phyloP scores from a whole-genome alignment of 2,888 invertebrate species.

The Spialia ferax region DNA sequence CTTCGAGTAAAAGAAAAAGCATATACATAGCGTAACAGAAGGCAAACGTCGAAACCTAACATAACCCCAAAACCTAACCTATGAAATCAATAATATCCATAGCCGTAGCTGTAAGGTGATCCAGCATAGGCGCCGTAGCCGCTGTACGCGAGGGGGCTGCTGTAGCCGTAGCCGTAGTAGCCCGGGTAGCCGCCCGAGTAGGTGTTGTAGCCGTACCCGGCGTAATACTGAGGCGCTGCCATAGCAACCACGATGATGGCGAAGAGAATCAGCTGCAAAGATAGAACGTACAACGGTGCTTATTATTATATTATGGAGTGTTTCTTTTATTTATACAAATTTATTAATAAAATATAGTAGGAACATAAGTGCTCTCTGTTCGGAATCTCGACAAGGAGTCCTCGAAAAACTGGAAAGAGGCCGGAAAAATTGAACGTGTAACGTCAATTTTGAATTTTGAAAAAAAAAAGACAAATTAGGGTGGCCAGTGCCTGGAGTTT shows the following conservation, averaged over 20 bases:
- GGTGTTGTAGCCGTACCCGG: slow-evolving; percentile 65
- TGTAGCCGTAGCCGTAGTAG: slow-evolving; percentile 72
- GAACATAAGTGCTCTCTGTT: too few relatives aligned
- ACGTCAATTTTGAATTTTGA: too few relatives aligned
- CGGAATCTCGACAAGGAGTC: too few relatives aligned
- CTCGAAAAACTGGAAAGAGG: too few relatives aligned
- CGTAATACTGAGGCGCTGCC: slow-evolving; percentile 77
- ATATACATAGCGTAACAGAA: neutral
- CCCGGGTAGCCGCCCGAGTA: slow-evolving; percentile 67
- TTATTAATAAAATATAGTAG: too few relatives aligned
- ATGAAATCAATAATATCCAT: slow-evolving; percentile 66
- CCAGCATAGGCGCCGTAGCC: slow-evolving; percentile 66
- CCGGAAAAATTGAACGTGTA: too few relatives aligned
- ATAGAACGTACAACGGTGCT: too few relatives aligned
- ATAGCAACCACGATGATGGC: slow-evolving; percentile 76
- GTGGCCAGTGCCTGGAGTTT: too few relatives aligned
- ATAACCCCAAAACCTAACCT: slow-evolving; percentile 1
- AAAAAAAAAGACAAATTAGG: too few relatives aligned
- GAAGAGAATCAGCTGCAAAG: slow-evolving; percentile 75
- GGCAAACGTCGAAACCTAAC: slow-evolving; percentile 7
- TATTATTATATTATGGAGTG: too few relatives aligned
- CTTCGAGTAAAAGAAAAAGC: neutral
- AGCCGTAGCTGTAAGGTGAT: slow-evolving; percentile 70
- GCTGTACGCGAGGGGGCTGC: slow-evolving; percentile 65
- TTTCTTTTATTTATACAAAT: too few relatives aligned